phyloP scores from a whole-genome alignment of 1,140 invertebrate species.

The Plutomurus gul region DNA sequence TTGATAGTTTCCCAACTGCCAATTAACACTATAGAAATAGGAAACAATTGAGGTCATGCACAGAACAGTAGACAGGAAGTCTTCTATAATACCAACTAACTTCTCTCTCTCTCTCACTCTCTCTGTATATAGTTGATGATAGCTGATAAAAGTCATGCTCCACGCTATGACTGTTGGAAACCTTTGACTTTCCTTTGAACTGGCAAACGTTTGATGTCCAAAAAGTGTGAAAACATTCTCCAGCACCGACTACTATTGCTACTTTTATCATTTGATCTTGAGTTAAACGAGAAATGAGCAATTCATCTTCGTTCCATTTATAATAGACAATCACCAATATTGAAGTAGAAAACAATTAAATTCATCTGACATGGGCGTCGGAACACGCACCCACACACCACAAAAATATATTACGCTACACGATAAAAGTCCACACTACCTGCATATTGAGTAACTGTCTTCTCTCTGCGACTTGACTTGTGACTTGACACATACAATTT shows the following conservation, averaged over 20 bases:
- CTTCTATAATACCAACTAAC: conserved; percentile 1
- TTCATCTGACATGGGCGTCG: neutral
- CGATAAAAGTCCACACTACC: no score
- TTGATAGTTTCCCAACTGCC: neutral
- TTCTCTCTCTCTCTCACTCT: no score
- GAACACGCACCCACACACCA: no score
- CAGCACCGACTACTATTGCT: neutral
- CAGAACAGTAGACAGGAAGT: neutral
- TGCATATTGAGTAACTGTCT: no score
- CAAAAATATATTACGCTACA: neutral
- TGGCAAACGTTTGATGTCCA: conserved; percentile 10
- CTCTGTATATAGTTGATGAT: neutral
- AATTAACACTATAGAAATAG: neutral
- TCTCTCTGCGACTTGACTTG: no score
- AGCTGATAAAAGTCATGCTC: neutral
- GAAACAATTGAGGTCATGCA: neutral
- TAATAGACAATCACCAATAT: conserved; percentile 17
- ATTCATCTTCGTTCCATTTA: conserved; percentile 21
- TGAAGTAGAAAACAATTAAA: conserved; percentile 20
- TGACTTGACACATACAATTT: no score
- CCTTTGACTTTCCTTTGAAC: conserved; percentile 18
- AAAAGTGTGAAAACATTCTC: conserved; percentile 25
- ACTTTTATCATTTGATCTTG: conserved; percentile 25
- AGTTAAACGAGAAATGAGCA: neutral
- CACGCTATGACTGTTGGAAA: neutral